Evolutionary conservation across 2,888 invertebrate species (phyloP).

Genomic region (Drosophila nr. perissopoda): DNA sequence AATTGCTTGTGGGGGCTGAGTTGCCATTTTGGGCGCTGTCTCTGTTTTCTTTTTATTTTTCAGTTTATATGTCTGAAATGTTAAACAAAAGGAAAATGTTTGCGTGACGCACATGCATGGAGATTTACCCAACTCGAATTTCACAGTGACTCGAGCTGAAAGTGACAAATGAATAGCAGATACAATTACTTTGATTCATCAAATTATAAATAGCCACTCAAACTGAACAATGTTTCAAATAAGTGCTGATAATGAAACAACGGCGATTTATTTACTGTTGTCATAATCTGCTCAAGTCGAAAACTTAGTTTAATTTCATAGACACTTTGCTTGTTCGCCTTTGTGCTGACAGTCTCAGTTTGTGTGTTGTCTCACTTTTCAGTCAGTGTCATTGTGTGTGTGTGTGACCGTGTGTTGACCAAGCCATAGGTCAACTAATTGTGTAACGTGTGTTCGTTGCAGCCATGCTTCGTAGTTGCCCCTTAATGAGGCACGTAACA

Average conservation of each 20-base stretch:
- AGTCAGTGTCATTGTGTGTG: constrained; percentile 16
- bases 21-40: constrained; percentile 36
- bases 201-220: neutral
- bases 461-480: constrained; percentile 13
- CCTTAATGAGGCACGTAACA: constrained; percentile 73
- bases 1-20: constrained; percentile 44
- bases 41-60: neutral
- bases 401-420: neutral
- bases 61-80: constrained; percentile 20
- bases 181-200: neutral
- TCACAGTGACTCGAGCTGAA: constrained; percentile 35
- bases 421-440: constrained; percentile 51
- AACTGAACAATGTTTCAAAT: neutral
- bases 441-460: constrained; percentile 46
- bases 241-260: neutral
- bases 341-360: neutral
- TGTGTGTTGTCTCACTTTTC: neutral
- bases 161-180: neutral
- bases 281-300: neutral
- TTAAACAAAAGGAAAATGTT: constrained; percentile 34
- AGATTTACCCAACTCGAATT: constrained; percentile 5
- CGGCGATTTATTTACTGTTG: neutral
- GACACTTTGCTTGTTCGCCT: neutral
- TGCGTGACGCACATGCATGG: constrained; percentile 32
- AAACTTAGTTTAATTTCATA: neutral